Base-by-base conservation (phyloP, 2,113 vertebrate genomes). In the Platysteira castanea region DNA sequence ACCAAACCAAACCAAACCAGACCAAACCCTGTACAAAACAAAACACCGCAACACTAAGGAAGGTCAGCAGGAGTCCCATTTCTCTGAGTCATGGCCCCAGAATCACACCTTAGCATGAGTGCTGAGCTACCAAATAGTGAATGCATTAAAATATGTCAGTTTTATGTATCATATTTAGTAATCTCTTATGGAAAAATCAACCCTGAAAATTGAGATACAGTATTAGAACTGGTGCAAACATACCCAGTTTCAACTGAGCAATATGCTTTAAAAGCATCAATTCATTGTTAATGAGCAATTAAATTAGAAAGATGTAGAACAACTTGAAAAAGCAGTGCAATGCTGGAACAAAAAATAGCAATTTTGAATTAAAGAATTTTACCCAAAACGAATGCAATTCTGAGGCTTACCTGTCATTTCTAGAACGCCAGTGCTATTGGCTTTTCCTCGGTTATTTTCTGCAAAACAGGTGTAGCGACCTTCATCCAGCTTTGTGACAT, bases 391-490 rank as follows among this genome's bases (percentile, higher is more conserved):
- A 76, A 69, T 31, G 22, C 17, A 54, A 50, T 50, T 41, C 19
- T 18, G 75, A 75, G 42, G 39, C 92, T 97, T 97, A 98, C 99
- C 99, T 98, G 98, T 99, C 83, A 99, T 98, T 79, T 98, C 78
- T 59, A 99, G 98, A 47, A 98, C 97, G 78, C 98, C 99, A 2
- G 99, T 99, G 97, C 98, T 99, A 87, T 99, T 99, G 81, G 98
- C 99, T 94, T 99, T 99, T 50, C 99, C 99, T 96, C 98, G 96
- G 84, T 99, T 98, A 57, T 99, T 99, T 97, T 99, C 99, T 13
- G 99, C 99, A 78, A 99, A 99, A 95, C 99, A 99, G 4, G 99
- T 99, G 78, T 99, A 99, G 81, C 96, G 96, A 53, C 99, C 99
- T 60, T 99, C 98, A 73, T 99, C 99, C 46, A 98, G 90, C 44